Evolutionary conservation across 2,113 vertebrate species (phyloP).

Genomic region (Anolis carolinensis): DNA sequence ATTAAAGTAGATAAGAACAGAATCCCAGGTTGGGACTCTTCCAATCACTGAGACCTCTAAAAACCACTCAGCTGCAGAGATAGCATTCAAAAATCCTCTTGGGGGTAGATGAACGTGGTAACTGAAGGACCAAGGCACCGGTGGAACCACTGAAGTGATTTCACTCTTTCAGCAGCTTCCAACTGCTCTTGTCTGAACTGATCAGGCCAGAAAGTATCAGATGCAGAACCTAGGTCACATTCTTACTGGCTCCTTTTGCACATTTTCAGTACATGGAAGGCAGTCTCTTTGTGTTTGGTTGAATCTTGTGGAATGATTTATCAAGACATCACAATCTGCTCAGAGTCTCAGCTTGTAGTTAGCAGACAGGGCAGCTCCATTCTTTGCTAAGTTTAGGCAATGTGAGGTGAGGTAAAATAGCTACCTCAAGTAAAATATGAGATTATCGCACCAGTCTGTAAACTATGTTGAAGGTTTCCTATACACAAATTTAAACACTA

Average conservation of each 20-base stretch:
- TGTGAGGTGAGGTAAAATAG: no score
- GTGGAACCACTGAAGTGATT: conserved; percentile 44
- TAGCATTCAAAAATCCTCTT: conserved; percentile 68
- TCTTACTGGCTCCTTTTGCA: background rate
- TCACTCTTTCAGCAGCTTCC: background rate
- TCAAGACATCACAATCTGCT: no score
- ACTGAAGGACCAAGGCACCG: conserved; percentile 38
- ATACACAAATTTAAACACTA: no score
- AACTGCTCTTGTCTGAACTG: conserved; percentile 43
- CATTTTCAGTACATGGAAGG: background rate
- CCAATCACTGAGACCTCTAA: conserved; percentile 71
- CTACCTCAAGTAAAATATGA: no score
- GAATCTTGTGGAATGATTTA: background rate
- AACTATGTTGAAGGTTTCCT: no score
- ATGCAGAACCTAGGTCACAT: background rate
- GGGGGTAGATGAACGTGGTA: conserved; percentile 49
- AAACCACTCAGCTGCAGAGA: conserved; percentile 71
- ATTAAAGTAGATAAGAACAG: conserved; percentile 75
- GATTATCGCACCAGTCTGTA: no score
- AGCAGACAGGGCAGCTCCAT: background rate
- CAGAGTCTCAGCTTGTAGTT: background rate
- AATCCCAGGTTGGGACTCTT: conserved; percentile 75
- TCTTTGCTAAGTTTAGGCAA: no score
- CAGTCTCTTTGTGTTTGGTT: background rate
- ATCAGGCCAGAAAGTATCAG: conserved; percentile 42